Evolutionary conservation across 2,888 invertebrate genomes (phyloP), one percentile per base, ranked within the genome.

Genomic region (Cantharis rufa): DNA sequence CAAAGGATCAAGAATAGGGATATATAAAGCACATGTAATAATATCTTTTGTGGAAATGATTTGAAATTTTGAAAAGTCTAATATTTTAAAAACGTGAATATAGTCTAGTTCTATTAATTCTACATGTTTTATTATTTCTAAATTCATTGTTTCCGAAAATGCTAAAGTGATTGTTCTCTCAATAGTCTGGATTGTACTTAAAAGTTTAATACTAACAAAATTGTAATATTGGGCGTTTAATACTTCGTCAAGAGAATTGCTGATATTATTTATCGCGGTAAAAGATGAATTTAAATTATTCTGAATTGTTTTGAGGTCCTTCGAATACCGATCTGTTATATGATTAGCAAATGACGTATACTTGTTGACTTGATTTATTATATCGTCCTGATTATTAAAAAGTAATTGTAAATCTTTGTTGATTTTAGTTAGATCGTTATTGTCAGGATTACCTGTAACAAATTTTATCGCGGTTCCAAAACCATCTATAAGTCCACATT

Each of bases 281-380:
- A 21, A 21, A 4, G 21, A 21, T 21, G 21, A 21, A 21, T 21
- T 21, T 21, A 21, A 3, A 21, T 21, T 21, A 4, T 71, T 48
- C 24, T 76, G 63, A 1, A 79, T 69, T 2, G 28, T 61, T 69
- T 75, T 62, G 10, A 77, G 61, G 68, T 80, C 78, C 28, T 72
- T 66, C 0, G 62, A 48, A 28, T 78, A 80, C 15, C 79, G 32
- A 10, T 74, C 62, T 1, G 78, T 79, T 15, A 80, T 79, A 16
- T 80, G 79, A 69, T 76, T 77, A 7, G 79, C 80, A 70, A 80
- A 80, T 9, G 79, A 78, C 24, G 69, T 72, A 61, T 75, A 78
- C 68, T 69, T 71, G 62, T 78, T 70, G 1, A 79, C 63, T 74
- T 80, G 74, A 70, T 74, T 78, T 2, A 76, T 66, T 3, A 78